These are phyloP conservation scores for Acanthurus leucopareius DNA, from an alignment of 2,797 vertebrate genomes.

Conservation along the genomic window DNA sequence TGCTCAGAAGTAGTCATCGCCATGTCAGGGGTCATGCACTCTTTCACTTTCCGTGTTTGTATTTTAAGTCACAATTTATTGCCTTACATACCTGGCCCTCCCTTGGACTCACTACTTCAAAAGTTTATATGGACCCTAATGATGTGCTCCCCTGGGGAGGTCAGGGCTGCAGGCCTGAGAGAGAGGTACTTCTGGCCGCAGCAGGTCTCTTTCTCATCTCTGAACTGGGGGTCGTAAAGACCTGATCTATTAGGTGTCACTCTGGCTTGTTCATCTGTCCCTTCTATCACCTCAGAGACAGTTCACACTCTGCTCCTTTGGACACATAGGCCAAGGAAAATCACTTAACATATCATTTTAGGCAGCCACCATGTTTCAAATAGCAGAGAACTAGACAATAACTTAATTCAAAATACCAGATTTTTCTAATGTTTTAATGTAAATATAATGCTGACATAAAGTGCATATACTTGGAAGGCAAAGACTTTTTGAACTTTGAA, in stretches of 20 bases:
- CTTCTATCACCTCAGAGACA: slow-evolving; percentile 61
- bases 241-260: slow-evolving; percentile 78
- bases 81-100: slow-evolving; percentile 79
- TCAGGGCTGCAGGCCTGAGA: slow-evolving; percentile 64
- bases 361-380: background rate
- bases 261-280: slow-evolving; percentile 66
- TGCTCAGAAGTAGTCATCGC: slow-evolving; percentile 70
- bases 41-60: slow-evolving; percentile 81
- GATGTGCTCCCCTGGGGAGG: slow-evolving; percentile 61
- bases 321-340: slow-evolving; percentile 17
- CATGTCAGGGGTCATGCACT: slow-evolving; percentile 70
- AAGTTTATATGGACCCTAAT: slow-evolving; percentile 81
- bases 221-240: slow-evolving; percentile 76
- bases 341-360: background rate
- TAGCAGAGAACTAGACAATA: background rate
- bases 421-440: background rate
- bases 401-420: background rate
- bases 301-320: slow-evolving; percentile 41
- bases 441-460: background rate
- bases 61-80: slow-evolving; percentile 80
- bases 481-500: background rate
- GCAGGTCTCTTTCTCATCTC: slow-evolving; percentile 76
- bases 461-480: background rate
- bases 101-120: slow-evolving; percentile 77
- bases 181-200: slow-evolving; percentile 64